A percentile compares a stretch with the other conserved stretches of the same genome.
Evolutionary conservation across 1,140 invertebrate genomes (phyloP).

Genomic region (Pogonomyrmex barbatus): DNA sequence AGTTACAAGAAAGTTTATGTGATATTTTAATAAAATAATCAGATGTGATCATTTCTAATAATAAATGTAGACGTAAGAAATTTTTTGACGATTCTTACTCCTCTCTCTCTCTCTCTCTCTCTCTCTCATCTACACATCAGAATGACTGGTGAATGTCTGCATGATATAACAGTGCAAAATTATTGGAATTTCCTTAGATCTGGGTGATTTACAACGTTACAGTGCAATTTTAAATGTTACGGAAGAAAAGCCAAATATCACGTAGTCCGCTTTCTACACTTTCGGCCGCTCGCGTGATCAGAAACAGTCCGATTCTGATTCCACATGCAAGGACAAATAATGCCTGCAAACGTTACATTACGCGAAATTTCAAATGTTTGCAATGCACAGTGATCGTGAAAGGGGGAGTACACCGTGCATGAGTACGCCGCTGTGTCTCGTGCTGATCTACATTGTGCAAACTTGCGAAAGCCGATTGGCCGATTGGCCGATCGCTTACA

Average conservation of each 20-base stretch:
- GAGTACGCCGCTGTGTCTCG: constrained; percentile 49
- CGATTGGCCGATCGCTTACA: constrained; percentile 77
- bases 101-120: too few species aligned
- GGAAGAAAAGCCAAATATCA: not conserved
- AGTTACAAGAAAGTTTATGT: not conserved
- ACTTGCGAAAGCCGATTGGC: constrained; percentile 41
- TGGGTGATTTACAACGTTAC: not conserved
- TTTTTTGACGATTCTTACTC: too few species aligned
- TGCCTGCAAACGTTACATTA: not conserved
- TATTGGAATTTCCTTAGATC: not conserved
- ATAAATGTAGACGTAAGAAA: not conserved
- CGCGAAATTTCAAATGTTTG: constrained; percentile 83
- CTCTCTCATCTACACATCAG: not conserved
- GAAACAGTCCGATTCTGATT: not conserved
- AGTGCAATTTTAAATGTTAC: not conserved
- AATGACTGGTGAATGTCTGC: not conserved
- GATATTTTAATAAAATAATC: constrained; percentile 14
- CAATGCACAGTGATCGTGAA: constrained; percentile 74
- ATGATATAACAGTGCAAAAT: not conserved
- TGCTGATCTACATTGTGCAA: constrained; percentile 68
- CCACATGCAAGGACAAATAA: not conserved
- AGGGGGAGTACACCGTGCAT: constrained; percentile 15
- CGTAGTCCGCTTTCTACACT: not conserved
- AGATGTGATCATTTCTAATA: not conserved
- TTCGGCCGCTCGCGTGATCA: not conserved